phyloP scores from a whole-genome alignment of 2,888 invertebrate genomes.

The Luperina testacea region DNA sequence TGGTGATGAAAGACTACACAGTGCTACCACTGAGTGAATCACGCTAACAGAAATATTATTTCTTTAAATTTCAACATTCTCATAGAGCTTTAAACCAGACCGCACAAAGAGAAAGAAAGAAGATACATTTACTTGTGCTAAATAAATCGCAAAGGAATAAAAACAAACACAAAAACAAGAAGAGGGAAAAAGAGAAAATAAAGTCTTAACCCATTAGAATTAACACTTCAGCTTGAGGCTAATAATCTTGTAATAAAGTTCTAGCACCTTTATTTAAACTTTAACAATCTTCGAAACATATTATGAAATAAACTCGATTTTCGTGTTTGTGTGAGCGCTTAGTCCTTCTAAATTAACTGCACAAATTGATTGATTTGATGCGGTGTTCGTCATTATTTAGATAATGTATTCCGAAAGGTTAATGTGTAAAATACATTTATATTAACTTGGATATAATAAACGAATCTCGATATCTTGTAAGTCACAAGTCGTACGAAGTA shows the following conservation, averaged over 20 bases:
- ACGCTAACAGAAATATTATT: neutral
- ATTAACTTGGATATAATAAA: neutral
- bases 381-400: neutral
- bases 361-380: neutral
- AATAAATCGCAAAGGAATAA: neutral
- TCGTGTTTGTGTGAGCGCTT: neutral
- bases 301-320: neutral
- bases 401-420: neutral
- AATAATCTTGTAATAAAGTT: neutral
- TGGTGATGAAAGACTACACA: slow-evolving; percentile 8
- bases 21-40: slow-evolving; percentile 1
- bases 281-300: neutral
- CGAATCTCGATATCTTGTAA: neutral
- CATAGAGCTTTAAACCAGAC: neutral
- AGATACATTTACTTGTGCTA: neutral
- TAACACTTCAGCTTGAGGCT: neutral
- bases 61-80: neutral
- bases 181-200: neutral
- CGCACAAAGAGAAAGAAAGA: neutral
- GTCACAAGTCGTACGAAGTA: neutral
- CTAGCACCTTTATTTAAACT: neutral
- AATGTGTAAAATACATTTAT: neutral
- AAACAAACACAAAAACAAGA: neutral
- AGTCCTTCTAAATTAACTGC: neutral
- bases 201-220: neutral